Conservation (phyloP, 2,797 vertebrate genomes). For the Mastacembelus armatus region DNA sequence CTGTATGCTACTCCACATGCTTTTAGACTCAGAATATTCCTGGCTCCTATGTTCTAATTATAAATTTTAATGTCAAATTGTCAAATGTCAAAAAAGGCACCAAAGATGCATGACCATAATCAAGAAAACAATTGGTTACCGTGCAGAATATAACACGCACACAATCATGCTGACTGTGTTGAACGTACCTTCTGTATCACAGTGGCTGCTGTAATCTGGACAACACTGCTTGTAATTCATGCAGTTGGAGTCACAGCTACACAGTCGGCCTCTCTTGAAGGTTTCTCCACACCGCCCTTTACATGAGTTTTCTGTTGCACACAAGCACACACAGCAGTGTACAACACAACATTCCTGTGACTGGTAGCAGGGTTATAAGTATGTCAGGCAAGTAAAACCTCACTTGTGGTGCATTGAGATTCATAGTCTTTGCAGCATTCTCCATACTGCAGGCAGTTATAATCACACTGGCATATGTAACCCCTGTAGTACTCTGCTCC, state of each 20-base stretch:
- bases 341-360: not conserved
- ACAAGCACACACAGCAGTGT: constrained; percentile 38
- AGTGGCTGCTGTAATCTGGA: constrained; percentile 82
- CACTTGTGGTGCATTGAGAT: constrained; percentile 89
- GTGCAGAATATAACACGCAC: constrained; percentile 14
- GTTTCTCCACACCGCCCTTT: constrained; percentile 91
- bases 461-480: constrained; percentile 93
- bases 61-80: too few relatives aligned
- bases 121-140: not conserved
- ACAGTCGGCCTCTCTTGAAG: constrained; percentile 88
- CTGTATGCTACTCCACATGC: constrained; percentile 53
- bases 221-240: constrained; percentile 89
- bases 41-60: not conserved
- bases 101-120: not conserved
- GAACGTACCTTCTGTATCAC: constrained; percentile 82
- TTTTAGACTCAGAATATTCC: too few relatives aligned
- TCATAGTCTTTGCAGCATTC: constrained; percentile 95
- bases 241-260: constrained; percentile 90
- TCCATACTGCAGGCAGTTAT: constrained; percentile 87
- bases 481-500: constrained; percentile 90
- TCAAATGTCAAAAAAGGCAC: not conserved
- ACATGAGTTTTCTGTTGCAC: constrained; percentile 87
- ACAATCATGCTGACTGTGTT: constrained; percentile 5
- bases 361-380: accelerated
- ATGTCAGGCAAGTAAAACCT: constrained; percentile 31